Conservation (phyloP, 2,113 vertebrate genomes). For the Cettia cetti region DNA sequence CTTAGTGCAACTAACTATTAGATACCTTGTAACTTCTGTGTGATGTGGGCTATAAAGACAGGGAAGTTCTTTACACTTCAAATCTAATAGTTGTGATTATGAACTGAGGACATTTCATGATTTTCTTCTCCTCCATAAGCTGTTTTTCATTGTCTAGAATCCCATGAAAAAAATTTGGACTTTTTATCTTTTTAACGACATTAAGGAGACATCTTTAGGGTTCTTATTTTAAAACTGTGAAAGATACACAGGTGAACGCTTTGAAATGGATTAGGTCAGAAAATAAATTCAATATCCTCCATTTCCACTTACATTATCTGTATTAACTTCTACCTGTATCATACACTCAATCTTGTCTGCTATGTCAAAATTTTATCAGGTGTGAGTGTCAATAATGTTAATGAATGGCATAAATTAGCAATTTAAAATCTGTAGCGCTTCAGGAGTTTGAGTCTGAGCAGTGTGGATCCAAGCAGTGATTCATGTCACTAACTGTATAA, state of each 20-base stretch:
- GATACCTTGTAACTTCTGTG: background rate
- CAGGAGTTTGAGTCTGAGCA: background rate
- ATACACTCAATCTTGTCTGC: background rate
- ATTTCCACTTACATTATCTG: background rate
- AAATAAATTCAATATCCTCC: background rate
- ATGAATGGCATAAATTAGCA: background rate
- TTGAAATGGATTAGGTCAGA: background rate
- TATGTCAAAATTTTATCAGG: background rate
- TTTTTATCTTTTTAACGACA: background rate
- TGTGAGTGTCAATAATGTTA: background rate
- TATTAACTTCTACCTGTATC: background rate
- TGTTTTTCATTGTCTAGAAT: background rate
- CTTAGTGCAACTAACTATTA: background rate
- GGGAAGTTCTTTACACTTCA: background rate
- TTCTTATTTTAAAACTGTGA: background rate
- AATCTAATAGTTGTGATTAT: background rate
- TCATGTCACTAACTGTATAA: background rate
- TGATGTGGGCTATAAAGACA: background rate
- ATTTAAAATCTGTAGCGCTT: background rate
- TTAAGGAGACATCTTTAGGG: background rate
- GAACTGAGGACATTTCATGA: background rate
- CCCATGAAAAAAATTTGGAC: background rate
- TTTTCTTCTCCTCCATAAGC: background rate
- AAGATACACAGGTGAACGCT: background rate
- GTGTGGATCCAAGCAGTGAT: background rate